phyloP scores from a whole-genome alignment of 1,140 invertebrate genomes.

The Ridgeia piscesae region DNA sequence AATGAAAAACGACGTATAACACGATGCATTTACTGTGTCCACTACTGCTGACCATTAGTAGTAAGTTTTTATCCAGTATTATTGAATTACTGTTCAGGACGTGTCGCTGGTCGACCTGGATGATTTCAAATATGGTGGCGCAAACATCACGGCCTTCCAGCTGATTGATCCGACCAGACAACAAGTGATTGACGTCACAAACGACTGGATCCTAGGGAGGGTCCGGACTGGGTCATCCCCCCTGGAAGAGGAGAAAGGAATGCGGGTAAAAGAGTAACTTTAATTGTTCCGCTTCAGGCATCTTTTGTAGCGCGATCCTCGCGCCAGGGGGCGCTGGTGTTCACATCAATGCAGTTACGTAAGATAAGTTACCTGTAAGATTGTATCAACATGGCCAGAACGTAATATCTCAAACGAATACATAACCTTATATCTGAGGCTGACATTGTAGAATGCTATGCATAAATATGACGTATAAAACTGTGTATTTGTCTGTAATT shows the following conservation, averaged over 20 bases:
- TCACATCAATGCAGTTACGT: too few species aligned
- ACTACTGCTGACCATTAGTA: too few species aligned
- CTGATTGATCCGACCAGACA: conserved; percentile 45
- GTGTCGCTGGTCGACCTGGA: conserved; percentile 51
- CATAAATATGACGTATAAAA: background rate
- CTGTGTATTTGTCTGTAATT: background rate
- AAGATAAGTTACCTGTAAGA: too few species aligned
- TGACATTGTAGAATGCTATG: background rate
- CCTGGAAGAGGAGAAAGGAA: conserved; percentile 13
- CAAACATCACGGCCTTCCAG: conserved; percentile 55
- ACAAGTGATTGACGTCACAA: conserved; percentile 37
- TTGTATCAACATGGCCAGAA: background rate
- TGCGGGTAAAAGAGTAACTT: conserved; percentile 21
- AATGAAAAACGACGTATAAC: background rate
- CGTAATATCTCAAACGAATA: background rate
- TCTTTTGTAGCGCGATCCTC: too few species aligned
- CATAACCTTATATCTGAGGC: background rate
- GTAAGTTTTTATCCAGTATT: background rate
- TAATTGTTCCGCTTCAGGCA: too few species aligned
- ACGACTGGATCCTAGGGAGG: conserved; percentile 20
- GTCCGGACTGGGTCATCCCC: background rate
- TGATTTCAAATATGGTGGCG: conserved; percentile 54
- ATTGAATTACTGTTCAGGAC: conserved; percentile 40
- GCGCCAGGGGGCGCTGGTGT: too few species aligned
- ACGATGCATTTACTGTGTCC: too few species aligned